Evolutionary conservation across 2,888 invertebrate species (phyloP).

Genomic region (Dendrolimus pini): DNA sequence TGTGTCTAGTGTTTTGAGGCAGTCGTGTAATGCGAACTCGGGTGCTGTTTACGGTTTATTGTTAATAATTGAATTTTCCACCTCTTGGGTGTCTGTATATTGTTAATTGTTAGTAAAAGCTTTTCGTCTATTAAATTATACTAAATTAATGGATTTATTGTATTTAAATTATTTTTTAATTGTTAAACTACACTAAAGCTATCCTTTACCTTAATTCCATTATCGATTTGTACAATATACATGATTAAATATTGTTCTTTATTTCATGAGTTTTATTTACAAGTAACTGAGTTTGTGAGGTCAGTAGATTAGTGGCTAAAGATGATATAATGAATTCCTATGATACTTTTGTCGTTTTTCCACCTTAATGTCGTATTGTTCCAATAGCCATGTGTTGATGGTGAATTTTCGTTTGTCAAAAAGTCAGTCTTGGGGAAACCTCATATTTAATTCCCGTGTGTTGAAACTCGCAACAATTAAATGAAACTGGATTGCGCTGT

Average conservation of each 20-base stretch:
- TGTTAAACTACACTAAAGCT: constrained; percentile 51
- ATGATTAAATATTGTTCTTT: constrained; percentile 58
- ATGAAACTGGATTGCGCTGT: too few relatives aligned
- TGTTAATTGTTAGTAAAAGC: constrained; percentile 55
- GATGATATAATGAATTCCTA: background rate
- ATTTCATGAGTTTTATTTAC: constrained; percentile 25
- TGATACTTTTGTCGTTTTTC: background rate
- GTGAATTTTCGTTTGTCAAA: too few relatives aligned
- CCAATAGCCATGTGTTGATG: too few relatives aligned
- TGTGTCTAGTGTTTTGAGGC: too few relatives aligned
- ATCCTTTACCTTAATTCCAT: constrained; percentile 68
- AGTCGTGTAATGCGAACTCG: too few relatives aligned
- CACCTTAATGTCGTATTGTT: too few relatives aligned
- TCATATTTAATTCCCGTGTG: too few relatives aligned
- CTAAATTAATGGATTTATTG: constrained; percentile 29
- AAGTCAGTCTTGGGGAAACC: too few relatives aligned
- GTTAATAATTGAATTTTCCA: constrained; percentile 17
- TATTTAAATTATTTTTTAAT: constrained; percentile 50
- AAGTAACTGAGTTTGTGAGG: too few relatives aligned
- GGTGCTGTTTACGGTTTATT: too few relatives aligned
- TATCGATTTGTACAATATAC: constrained; percentile 69
- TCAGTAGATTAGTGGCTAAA: too few relatives aligned
- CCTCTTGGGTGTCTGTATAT: constrained; percentile 57
- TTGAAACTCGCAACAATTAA: too few relatives aligned
- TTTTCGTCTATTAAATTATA: constrained; percentile 47